Conservation (phyloP, 2,888 invertebrate genomes). For the Brachynemurus nebulosus region DNA sequence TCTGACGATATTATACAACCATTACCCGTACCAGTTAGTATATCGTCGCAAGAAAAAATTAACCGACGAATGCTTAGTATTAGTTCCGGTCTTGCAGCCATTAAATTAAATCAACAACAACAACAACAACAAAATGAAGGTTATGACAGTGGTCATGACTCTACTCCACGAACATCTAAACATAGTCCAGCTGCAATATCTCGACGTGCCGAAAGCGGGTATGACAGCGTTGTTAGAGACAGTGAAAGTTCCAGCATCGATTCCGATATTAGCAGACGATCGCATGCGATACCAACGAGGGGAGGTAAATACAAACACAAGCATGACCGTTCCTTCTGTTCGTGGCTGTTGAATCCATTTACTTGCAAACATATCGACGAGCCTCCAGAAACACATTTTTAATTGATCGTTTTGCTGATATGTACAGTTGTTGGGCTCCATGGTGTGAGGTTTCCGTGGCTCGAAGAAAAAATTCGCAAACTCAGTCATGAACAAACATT, state of each 20-base stretch:
- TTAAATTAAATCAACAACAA: constrained; percentile 36
- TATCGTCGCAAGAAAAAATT: constrained; percentile 47
- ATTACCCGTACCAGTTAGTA: constrained; percentile 40
- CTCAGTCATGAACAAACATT: constrained; percentile 26
- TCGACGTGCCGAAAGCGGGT: constrained; percentile 75
- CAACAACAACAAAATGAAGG: constrained; percentile 44
- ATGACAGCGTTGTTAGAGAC: constrained; percentile 80
- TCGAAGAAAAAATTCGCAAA: neutral
- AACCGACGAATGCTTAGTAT: constrained; percentile 46
- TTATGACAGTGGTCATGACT: constrained; percentile 74
- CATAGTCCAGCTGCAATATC: constrained; percentile 67
- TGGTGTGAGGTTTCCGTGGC: constrained; percentile 1
- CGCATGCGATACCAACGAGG: constrained; percentile 27
- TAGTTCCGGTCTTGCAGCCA: constrained; percentile 48
- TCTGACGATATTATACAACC: constrained; percentile 15
- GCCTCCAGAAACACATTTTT: constrained; percentile 33
- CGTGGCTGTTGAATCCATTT: constrained; percentile 62
- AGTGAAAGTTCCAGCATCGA: constrained; percentile 79
- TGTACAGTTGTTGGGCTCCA: constrained; percentile 6
- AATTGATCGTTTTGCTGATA: constrained; percentile 16
- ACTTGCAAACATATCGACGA: constrained; percentile 62
- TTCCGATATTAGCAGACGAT: constrained; percentile 44
- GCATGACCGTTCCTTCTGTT: constrained; percentile 55
- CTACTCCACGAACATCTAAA: constrained; percentile 68
- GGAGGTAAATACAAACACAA: constrained; percentile 51